phyloP scores from a whole-genome alignment of 2,113 vertebrate species.

The Cheirogaleus medius region DNA sequence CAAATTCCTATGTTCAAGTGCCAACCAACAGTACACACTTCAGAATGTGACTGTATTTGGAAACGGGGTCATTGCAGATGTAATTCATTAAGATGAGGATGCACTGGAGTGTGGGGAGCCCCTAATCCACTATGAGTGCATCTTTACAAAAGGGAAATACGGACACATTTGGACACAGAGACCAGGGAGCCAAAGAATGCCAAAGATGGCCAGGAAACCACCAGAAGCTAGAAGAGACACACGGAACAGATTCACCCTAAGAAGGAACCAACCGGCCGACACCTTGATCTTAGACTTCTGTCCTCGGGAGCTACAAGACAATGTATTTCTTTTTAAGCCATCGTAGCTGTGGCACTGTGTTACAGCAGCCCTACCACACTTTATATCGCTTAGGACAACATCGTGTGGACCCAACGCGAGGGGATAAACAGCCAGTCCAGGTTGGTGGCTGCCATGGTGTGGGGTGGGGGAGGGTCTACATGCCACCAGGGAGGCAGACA shows the following conservation, averaged over 20 bases:
- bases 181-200: accelerated
- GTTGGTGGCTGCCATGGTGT: not conserved
- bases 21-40: accelerated
- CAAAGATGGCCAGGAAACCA: accelerated
- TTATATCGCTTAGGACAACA: no score
- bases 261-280: no score
- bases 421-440: no score
- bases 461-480: not conserved
- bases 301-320: accelerated
- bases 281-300: accelerated
- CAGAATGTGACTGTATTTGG: not conserved
- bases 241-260: not conserved
- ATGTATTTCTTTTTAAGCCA: accelerated
- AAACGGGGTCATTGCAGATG: not conserved
- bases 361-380: accelerated
- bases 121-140: accelerated
- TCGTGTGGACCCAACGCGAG: accelerated
- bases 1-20: accelerated
- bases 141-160: accelerated
- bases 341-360: no score
- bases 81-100: not conserved
- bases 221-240: not conserved
- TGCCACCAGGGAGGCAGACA: not conserved
- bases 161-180: not conserved
- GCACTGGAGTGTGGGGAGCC: not conserved